A percentile compares a stretch with the other conserved stretches of the same genome.
Evolutionary conservation across 2,113 vertebrate genomes (phyloP).

Genomic region (Sebastes schlegelii): DNA sequence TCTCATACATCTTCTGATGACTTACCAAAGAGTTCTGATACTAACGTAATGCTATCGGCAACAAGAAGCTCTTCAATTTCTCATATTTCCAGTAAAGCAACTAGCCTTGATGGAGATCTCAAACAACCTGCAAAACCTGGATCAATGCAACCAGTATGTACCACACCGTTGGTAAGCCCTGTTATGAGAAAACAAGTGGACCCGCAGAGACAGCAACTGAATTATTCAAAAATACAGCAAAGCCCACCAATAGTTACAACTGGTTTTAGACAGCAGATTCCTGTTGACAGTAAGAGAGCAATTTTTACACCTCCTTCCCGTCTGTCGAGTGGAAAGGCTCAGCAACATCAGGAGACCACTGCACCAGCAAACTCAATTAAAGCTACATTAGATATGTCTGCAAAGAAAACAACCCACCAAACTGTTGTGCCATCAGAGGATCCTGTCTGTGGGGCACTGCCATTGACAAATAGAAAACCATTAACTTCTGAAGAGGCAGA

Average conservation of each 20-base stretch:
- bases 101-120: constrained; percentile 4
- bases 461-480: constrained; percentile 68
- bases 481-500: constrained; percentile 31
- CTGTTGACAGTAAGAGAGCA: constrained; percentile 18
- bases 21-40: constrained; percentile 17
- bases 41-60: background rate
- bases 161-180: constrained; percentile 27
- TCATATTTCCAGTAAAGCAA: constrained; percentile 5
- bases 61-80: constrained; percentile 14
- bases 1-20: constrained; percentile 29
- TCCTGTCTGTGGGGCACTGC: constrained; percentile 53
- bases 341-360: constrained; percentile 48
- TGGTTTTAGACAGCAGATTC: constrained; percentile 12
- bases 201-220: constrained; percentile 1
- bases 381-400: constrained; percentile 79
- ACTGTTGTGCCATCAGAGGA: constrained; percentile 29
- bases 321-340: constrained; percentile 32
- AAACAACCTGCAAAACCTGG: constrained; percentile 12
- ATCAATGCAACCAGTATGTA: background rate
- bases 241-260: constrained; percentile 3
- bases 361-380: constrained; percentile 77
- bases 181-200: constrained; percentile 32
- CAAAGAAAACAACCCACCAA: constrained; percentile 39
- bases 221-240: constrained; percentile 18
- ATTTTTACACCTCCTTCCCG: constrained; percentile 14